Percentiles rank a stretch among this genome's conserved stretches.
phyloP scores from a whole-genome alignment of 2,797 vertebrate species.

The Hypotaenidia philippensis region DNA sequence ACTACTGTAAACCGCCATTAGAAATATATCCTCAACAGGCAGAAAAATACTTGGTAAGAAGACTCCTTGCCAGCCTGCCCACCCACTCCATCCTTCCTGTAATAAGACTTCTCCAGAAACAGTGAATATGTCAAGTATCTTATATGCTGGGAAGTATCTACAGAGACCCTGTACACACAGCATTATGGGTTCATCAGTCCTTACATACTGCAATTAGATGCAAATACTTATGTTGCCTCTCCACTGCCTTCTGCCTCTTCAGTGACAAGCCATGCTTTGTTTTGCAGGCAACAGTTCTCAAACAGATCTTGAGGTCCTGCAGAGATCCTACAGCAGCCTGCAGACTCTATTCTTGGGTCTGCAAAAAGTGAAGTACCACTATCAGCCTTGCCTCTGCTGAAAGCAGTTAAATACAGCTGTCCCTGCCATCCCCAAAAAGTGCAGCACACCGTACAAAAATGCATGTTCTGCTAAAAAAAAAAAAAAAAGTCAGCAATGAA shows the following conservation, averaged over 20 bases:
- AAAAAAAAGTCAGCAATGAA: not conserved
- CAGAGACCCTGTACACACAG: not conserved
- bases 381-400: not conserved
- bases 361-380: not conserved
- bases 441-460: not conserved
- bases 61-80: accelerated
- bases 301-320: not conserved
- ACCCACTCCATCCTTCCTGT: not conserved
- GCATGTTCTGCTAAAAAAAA: not conserved
- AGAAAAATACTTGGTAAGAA: not conserved
- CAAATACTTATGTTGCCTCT: not conserved
- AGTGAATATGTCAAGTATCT: not conserved
- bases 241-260: not conserved
- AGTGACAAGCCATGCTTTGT: not conserved
- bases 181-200: not conserved
- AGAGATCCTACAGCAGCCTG: not conserved
- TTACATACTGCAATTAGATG: not conserved
- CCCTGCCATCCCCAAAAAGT: accelerated
- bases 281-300: not conserved
- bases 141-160: not conserved
- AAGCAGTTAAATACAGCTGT: not conserved
- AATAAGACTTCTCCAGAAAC: not conserved
- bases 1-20: not conserved
- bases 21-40: not conserved
- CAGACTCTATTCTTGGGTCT: not conserved